A percentile compares a stretch with the other conserved stretches of the same genome.
phyloP scores from a whole-genome alignment of 1,140 invertebrate species.

The Drosophila guanche region DNA sequence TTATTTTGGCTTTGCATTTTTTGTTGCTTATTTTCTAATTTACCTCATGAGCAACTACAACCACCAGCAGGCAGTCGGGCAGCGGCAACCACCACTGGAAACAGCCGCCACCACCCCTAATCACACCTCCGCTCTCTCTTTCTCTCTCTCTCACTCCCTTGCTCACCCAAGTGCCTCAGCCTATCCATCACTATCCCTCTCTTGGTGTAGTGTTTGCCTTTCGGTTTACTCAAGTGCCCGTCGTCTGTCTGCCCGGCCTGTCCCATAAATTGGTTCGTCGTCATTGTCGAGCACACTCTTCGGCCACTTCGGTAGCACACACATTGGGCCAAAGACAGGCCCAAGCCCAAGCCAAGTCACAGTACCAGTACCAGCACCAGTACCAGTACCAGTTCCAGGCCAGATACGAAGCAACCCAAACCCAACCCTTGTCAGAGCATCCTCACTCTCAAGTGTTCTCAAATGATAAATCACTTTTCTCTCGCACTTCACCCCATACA shows the following conservation, averaged over 20 bases:
- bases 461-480: constrained; percentile 69
- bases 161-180: too few species aligned
- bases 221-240: constrained; percentile 52
- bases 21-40: constrained; percentile 75
- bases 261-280: constrained; percentile 73
- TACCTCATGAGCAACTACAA: background rate
- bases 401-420: constrained; percentile 6
- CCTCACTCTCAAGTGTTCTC: constrained; percentile 52
- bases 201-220: constrained; percentile 52
- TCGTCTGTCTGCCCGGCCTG: constrained; percentile 40
- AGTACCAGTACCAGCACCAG: constrained; percentile 2
- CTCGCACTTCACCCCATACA: constrained; percentile 7
- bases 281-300: constrained; percentile 69
- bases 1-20: constrained; percentile 46
- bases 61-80: background rate
- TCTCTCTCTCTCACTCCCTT: background rate
- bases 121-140: constrained; percentile 1
- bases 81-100: constrained; percentile 20
- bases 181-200: too few species aligned
- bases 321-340: constrained; percentile 6
- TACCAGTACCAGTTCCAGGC: background rate
- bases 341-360: constrained; percentile 10
- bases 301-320: constrained; percentile 58
- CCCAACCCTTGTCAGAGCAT: constrained; percentile 26
- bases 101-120: constrained; percentile 14